Evolutionary conservation across 2,797 vertebrate genomes (phyloP), one percentile per base, ranked within the genome.

Genomic region (Brachyalestes nurse): DNA sequence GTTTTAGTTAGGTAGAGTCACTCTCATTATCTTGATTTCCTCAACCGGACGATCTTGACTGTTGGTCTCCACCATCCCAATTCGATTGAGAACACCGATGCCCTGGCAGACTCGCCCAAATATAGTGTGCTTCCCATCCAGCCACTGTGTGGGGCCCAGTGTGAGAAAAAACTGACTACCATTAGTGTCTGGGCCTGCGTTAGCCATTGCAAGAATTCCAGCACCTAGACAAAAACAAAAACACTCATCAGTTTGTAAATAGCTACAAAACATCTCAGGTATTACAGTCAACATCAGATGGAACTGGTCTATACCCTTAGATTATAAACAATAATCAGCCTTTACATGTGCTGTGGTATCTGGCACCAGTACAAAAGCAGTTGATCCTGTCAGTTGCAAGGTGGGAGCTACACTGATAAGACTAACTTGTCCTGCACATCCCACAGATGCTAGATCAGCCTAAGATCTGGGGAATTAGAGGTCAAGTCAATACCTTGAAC

Each of bases 151-250:
- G 0, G 97, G 96, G 5, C 89, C 96, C 0, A 99, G 89, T 0
- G 95, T 94, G 83, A 99, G 87, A 84, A 99, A 99, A 87, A 99
- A 99, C 80, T 99, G 97, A 91, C 97, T 99, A 16, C 97, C 97
- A 0, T 98, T 99, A 73, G 97, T 97, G 86, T 98, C 96, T 0
- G 96, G 96, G 4, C 97, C 97, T 0, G 97, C 95, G 1, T 99
- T 99, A 76, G 97, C 97, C 97, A 99, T 99, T 0, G 97, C 97
- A 42, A 98, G 89, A 88, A 99, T 98, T 65, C 97, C 97, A 0
- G 97, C 97, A 0, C 97, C 97, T 97, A 84, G 21, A 79, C 57
- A 47, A 7, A 12, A 23, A 28, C 1, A 1, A 1, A 1, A 49
- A 23, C 17, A 55, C 12, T 21, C 16, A 49, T 7, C 12, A 17